These are phyloP conservation scores for Sinonovacula constricta DNA, from an alignment of 1,140 invertebrate genomes.

Conservation along the genomic window DNA sequence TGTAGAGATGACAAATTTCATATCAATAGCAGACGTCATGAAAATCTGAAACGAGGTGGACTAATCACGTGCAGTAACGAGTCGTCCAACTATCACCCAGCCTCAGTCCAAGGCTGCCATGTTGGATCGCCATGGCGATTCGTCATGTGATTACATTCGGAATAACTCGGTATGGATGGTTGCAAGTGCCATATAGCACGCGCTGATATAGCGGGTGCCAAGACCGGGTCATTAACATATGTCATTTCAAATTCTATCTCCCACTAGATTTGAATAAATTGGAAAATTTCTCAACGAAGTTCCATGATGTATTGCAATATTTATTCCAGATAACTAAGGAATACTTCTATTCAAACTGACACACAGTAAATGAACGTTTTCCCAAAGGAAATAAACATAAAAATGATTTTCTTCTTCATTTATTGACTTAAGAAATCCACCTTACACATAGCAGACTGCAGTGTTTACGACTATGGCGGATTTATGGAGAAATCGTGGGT, in stretches of 20 bases:
- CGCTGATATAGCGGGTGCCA: conserved; percentile 48
- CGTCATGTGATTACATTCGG: conserved; percentile 51
- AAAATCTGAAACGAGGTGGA: conserved; percentile 26
- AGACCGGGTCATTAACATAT: conserved; percentile 38
- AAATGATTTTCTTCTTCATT: too few species aligned
- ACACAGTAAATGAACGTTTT: too few species aligned
- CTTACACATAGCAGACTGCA: too few species aligned
- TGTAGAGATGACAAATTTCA: conserved; percentile 49
- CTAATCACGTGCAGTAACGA: conserved; percentile 18
- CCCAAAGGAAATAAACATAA: too few species aligned
- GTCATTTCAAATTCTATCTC: conserved; percentile 44
- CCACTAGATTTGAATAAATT: background rate
- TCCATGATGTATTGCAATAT: too few species aligned
- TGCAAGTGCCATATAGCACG: conserved; percentile 49
- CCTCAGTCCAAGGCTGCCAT: conserved; percentile 35
- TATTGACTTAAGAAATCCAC: too few species aligned
- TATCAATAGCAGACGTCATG: conserved; percentile 19
- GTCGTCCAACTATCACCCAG: conserved; percentile 5
- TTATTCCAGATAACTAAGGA: too few species aligned
- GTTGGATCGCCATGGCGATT: conserved; percentile 29
- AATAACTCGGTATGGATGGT: conserved; percentile 43
- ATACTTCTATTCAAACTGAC: too few species aligned
- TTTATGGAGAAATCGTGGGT: too few species aligned
- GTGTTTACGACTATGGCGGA: too few species aligned
- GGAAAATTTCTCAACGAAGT: too few species aligned